phyloP scores from a whole-genome alignment of 2,888 invertebrate genomes.

The Thyatira batis region DNA sequence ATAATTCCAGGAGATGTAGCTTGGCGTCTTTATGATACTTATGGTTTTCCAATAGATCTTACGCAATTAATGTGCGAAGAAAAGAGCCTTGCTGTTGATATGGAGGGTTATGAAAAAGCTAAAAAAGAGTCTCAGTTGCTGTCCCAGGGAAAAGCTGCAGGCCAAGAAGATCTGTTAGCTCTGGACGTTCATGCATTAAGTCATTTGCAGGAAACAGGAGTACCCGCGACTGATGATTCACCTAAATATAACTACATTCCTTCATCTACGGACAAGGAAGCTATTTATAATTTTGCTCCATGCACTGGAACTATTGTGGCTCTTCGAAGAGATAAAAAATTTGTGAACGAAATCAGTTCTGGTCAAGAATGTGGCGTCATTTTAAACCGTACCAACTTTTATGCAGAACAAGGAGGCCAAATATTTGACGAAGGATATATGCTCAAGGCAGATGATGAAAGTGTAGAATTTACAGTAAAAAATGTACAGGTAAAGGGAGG shows the following conservation, averaged over 20 bases:
- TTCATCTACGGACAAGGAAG: conserved; percentile 83
- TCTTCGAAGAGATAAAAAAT: conserved; percentile 89
- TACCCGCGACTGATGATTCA: conserved; percentile 94
- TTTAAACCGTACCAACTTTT: conserved; percentile 96
- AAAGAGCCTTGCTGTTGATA: conserved; percentile 93
- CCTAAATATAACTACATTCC: conserved; percentile 95
- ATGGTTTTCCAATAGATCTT: conserved; percentile 99
- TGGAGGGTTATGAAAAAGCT: conserved; percentile 94
- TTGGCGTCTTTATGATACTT: conserved; percentile 99
- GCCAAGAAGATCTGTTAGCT: conserved; percentile 91
- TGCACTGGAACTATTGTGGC: conserved; percentile 91
- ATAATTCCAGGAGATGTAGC: conserved; percentile 97
- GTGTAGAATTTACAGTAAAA: conserved; percentile 94
- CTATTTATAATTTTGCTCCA: conserved; percentile 88
- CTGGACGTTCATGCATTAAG: conserved; percentile 97
- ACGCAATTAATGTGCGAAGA: conserved; percentile 99
- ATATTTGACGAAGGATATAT: conserved; percentile 97
- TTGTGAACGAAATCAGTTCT: conserved; percentile 90
- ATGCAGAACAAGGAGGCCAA: conserved; percentile 99
- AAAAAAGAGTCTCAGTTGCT: conserved; percentile 93
- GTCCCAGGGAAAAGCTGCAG: conserved; percentile 93
- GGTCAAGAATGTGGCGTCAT: conserved; percentile 96
- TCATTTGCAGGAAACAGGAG: conserved; percentile 89
- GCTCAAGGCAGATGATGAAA: conserved; percentile 91
- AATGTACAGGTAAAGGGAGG: conserved; percentile 98